phyloP scores from a whole-genome alignment of 2,888 invertebrate species.

The Ryuthela nishihirai region DNA sequence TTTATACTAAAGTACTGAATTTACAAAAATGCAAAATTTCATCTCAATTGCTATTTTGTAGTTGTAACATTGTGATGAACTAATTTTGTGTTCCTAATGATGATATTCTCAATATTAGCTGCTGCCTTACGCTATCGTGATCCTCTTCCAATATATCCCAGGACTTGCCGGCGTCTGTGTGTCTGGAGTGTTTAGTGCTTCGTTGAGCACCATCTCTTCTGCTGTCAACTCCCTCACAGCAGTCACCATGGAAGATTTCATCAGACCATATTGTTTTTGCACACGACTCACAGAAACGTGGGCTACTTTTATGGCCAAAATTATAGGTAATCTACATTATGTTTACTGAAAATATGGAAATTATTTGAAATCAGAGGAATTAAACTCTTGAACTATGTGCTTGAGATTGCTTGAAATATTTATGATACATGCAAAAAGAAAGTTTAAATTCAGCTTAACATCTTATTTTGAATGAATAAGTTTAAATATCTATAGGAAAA shows the following conservation, averaged over 20 bases:
- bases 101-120: no score
- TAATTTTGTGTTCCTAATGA: no score
- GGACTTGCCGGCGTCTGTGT: slow-evolving; percentile 85
- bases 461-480: no score
- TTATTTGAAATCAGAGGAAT: not conserved
- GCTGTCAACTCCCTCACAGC: slow-evolving; percentile 85
- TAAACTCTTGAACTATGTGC: not conserved
- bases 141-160: slow-evolving; percentile 56
- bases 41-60: no score
- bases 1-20: no score
- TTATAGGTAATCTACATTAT: slow-evolving; percentile 58
- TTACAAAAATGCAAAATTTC: no score
- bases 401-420: not conserved
- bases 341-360: no score
- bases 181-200: slow-evolving; percentile 86
- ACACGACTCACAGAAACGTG: slow-evolving; percentile 41
- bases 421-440: no score
- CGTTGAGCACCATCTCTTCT: slow-evolving; percentile 85
- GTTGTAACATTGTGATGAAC: no score
- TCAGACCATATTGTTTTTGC: slow-evolving; percentile 56
- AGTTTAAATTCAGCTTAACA: no score
- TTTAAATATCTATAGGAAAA: no score
- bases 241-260: slow-evolving; percentile 82
- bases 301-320: slow-evolving; percentile 47
- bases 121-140: slow-evolving; percentile 52